Evolutionary conservation across 2,797 vertebrate species (phyloP).

Genomic region (Myotis vivesi): DNA sequence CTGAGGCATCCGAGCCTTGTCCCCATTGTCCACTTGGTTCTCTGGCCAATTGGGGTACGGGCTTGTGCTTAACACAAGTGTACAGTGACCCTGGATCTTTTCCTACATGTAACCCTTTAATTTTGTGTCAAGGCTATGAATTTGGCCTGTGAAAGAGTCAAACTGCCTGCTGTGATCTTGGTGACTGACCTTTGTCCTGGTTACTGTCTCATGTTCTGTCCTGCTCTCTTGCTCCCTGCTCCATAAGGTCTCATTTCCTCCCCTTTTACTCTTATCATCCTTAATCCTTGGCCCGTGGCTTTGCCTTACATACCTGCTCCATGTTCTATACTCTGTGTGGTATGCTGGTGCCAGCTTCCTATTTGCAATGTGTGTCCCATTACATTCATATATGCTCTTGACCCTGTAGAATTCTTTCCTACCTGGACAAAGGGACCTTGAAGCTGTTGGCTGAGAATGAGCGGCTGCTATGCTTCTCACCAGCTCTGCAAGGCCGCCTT

Average conservation of each 20-base stretch:
- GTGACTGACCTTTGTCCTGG: conserved; percentile 11
- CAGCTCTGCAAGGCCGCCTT: conserved; percentile 89
- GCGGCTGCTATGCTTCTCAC: conserved; percentile 92
- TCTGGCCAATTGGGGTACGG: neutral
- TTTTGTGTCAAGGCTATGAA: conserved; percentile 33
- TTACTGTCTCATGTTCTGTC: neutral
- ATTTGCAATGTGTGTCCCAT: neutral
- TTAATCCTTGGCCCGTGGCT: neutral
- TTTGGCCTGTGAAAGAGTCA: neutral
- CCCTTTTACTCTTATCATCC: neutral
- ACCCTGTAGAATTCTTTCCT: conserved; percentile 89
- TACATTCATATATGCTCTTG: neutral
- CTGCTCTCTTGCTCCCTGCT: neutral
- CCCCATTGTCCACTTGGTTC: neutral
- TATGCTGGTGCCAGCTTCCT: neutral
- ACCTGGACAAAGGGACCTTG: conserved; percentile 93
- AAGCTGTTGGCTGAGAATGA: conserved; percentile 97
- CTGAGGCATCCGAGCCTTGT: neutral
- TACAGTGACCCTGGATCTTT: neutral
- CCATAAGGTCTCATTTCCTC: neutral
- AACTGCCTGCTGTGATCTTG: conserved; percentile 32
- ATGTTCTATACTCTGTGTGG: neutral
- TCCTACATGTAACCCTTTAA: neutral
- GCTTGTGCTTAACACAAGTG: neutral
- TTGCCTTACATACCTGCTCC: neutral